phyloP scores from a whole-genome alignment of 2,113 vertebrate genomes.

The Chiloscyllium plagiosum region DNA sequence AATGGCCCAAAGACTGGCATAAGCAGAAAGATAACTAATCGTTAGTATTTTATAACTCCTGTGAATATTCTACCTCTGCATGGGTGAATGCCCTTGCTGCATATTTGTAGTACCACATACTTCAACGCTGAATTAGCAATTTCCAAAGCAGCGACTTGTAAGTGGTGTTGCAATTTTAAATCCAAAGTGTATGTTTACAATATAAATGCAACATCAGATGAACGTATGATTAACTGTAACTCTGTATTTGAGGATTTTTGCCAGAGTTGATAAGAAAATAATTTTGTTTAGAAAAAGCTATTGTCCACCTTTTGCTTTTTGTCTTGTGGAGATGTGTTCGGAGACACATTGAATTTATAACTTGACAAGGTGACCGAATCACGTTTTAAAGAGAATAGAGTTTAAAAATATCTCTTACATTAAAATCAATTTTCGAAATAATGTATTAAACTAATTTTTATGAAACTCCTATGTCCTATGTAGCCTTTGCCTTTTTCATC shows the following conservation, averaged over 20 bases:
- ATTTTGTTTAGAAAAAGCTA: neutral
- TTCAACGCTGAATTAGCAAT: neutral
- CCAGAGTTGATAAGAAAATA: neutral
- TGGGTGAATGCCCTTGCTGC: neutral
- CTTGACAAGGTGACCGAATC: neutral
- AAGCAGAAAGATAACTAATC: neutral
- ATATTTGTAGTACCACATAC: neutral
- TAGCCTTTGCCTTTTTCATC: conserved; percentile 85
- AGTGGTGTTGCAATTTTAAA: neutral
- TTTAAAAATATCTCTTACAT: neutral
- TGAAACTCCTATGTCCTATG: neutral
- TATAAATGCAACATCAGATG: neutral
- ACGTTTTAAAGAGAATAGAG: neutral
- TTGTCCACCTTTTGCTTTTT: neutral
- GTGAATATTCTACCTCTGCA: neutral
- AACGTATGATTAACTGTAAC: neutral
- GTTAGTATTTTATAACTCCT: neutral
- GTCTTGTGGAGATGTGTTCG: neutral
- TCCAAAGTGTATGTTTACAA: neutral
- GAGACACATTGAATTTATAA: neutral
- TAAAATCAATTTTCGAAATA: too few relatives aligned
- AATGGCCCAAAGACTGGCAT: neutral
- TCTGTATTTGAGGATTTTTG: neutral
- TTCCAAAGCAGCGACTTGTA: neutral
- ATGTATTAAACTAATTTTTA: conserved; percentile 36